Base-by-base conservation (phyloP, 2,888 invertebrate species). In the Caenorhabditis macrosperma region DNA sequence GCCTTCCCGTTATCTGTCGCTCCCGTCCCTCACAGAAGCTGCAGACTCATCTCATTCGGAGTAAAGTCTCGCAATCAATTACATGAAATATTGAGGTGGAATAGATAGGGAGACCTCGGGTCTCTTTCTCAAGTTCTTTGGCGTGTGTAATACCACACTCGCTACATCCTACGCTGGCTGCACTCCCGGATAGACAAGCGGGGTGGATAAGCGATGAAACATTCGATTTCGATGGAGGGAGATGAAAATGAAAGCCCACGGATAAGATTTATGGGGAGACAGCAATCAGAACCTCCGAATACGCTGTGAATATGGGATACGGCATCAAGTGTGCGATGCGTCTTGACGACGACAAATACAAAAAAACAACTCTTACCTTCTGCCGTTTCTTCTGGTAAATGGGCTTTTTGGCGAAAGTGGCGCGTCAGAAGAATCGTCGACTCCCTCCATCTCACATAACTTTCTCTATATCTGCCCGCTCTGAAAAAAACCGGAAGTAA, bases 61-160 rank as follows among this genome's bases (percentile, higher is more conserved):
- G 66, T 74, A 74, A 74, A 74, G 64, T 48, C 74, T 64, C 66
- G 64, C 59, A 74, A 74, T 74, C 74, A 74, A 74, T 74, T 74
- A 74, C 74, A 74, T 64, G 74, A 74, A 74, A 64, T 74, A 74
- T 74, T 75, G 75, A 67, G 74, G 60, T 75, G 41, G 60, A 64
- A 74, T 64, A 64, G 74, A 74, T 74, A 64, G 57, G 12, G 38
- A 50, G 48, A 17, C 57, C 48, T 61, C 50, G 46, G 61, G 28
- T 24, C 33, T 52, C 28, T 57, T 44, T 17, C 71, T 75, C 75
- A 67, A 75, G 75, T 67, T 75, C 67, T 67, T 67, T 67, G 33
- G 52, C 44, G 59, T 67, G 66, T 67, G 75, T 67, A 75, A 75
- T 67, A 60, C 75, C 75, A 67, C 75, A 61, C 66, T 75, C 75